These are phyloP conservation scores for Mizuhopecten yessoensis DNA, from an alignment of 1,140 invertebrate genomes.

Conservation along the genomic window DNA sequence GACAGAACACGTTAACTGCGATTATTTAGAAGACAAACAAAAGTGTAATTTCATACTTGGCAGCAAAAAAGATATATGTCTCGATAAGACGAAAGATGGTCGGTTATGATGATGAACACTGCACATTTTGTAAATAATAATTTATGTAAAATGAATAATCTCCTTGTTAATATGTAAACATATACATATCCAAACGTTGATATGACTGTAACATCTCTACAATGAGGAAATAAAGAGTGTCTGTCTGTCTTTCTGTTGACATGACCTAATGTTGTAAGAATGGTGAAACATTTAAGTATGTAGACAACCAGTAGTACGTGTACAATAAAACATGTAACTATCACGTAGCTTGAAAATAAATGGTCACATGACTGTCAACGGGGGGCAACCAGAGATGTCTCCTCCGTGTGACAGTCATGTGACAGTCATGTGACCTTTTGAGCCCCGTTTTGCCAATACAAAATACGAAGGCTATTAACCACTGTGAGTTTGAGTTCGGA, in stretches of 20 bases:
- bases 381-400: too few species aligned
- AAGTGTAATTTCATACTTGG: neutral
- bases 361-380: too few species aligned
- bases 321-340: too few species aligned
- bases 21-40: neutral
- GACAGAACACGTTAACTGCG: neutral
- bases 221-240: neutral
- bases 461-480: too few species aligned
- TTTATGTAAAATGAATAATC: neutral
- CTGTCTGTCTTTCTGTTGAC: slow-evolving; percentile 2
- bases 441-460: too few species aligned
- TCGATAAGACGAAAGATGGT: neutral
- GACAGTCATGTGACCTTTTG: too few species aligned
- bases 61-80: neutral
- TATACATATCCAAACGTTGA: neutral
- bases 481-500: too few species aligned
- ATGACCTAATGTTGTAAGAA: too few species aligned
- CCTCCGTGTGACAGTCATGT: too few species aligned
- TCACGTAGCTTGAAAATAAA: too few species aligned
- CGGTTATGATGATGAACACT: neutral
- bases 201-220: neutral
- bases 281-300: too few species aligned
- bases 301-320: too few species aligned
- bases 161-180: neutral
- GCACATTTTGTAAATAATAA: neutral